Evolutionary conservation across 2,113 vertebrate genomes (phyloP).

Genomic region (Odocoileus virginianus): DNA sequence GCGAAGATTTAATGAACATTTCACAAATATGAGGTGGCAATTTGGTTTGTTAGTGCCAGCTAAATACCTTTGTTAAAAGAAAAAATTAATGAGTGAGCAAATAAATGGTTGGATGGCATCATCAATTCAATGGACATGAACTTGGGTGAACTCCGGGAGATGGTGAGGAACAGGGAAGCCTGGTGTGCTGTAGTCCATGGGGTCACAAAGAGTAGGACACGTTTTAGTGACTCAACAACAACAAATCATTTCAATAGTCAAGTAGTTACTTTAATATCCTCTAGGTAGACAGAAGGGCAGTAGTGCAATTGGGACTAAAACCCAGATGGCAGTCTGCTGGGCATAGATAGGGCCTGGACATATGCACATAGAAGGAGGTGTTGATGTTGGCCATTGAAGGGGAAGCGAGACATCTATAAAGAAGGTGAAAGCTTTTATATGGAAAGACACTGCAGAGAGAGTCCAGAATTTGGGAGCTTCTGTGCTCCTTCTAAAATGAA

Average conservation of each 20-base stretch:
- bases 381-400: not conserved
- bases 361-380: not conserved
- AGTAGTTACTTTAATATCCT: not conserved
- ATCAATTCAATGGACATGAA: not conserved
- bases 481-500: not conserved
- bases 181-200: not conserved
- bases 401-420: not conserved
- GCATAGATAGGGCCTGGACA: not conserved
- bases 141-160: not conserved
- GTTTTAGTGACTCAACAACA: not conserved
- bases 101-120: not conserved
- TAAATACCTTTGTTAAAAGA: slow-evolving; percentile 28
- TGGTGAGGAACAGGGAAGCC: not conserved
- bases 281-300: not conserved
- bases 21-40: not conserved
- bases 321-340: not conserved
- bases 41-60: not conserved
- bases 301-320: not conserved
- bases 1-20: not conserved
- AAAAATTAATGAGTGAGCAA: not conserved
- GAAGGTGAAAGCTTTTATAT: not conserved
- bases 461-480: not conserved
- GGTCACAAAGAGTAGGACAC: not conserved
- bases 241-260: not conserved
- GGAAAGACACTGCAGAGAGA: not conserved